Base-by-base conservation (phyloP, 2,113 vertebrate genomes). In the Carassius auratus region DNA sequence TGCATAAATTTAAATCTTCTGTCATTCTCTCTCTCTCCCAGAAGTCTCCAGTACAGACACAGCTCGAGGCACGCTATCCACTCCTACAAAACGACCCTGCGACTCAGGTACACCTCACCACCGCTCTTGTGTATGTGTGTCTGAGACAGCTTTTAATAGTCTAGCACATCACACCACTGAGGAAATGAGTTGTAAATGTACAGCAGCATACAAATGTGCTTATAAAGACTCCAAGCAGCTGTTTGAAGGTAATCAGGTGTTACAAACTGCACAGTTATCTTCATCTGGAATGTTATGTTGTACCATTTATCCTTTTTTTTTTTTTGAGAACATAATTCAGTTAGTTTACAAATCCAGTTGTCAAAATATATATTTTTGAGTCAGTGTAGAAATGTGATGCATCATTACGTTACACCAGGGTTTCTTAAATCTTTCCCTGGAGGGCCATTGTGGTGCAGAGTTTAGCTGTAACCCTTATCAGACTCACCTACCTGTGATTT, bases 11-110 rank as follows among this genome's bases (percentile, higher is more conserved):
- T 33, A 33, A 76, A 76, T 52, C 26, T 55, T 42, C 42, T 52
- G 5, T 50, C 73, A 26, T 55, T 76, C 26, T 30, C 50, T 55
- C 50, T 55, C 6, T 69, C 86, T 80, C 93, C 57, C 90, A 97
- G 96, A 95, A 95, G 96, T 95, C 93, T 95, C 95, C 92, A 96
- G 96, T 94, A 96, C 95, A 96, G 93, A 95, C 92, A 95, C 95
- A 94, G 94, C 96, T 94, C 96, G 96, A 89, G 94, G 95, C 92
- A 96, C 96, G 0, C 93, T 97, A 93, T 93, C 94, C 89, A 95
- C 96, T 90, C 94, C 96, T 93, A 95, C 95, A 93, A 97, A 97
- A 96, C 96, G 96, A 94, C 94, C 96, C 93, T 96, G 94, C 1
- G 94, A 95, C 91, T 92, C 96, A 94, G 96, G 96, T 97, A 96